These are phyloP conservation scores for Drosophila pseudoananassae DNA, from an alignment of 1,140 invertebrate species.

Conservation along the genomic window DNA sequence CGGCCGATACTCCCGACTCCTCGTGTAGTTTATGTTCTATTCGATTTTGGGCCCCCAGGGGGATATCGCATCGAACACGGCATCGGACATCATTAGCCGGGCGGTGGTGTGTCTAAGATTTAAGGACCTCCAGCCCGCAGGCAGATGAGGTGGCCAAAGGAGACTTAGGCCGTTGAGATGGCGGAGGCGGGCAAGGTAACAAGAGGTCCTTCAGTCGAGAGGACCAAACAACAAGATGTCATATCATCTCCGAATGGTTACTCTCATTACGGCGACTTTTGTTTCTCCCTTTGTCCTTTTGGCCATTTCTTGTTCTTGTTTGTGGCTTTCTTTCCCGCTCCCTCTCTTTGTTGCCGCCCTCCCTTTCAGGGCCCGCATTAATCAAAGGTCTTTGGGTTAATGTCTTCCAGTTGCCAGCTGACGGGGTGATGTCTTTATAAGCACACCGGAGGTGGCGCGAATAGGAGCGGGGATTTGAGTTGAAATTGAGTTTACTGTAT, in stretches of 20 bases:
- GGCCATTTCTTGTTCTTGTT: conserved; percentile 10
- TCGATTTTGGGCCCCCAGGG: conserved; percentile 15
- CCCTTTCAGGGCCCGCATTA: conserved; percentile 31
- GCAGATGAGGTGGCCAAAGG: conserved; percentile 43
- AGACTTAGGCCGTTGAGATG: conserved; percentile 14
- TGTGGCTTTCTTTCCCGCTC: neutral
- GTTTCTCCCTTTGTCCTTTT: conserved; percentile 24
- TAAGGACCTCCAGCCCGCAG: conserved; percentile 25
- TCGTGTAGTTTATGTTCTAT: conserved; percentile 39
- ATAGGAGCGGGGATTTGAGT: neutral
- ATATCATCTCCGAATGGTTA: conserved; percentile 41
- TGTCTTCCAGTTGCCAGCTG: conserved; percentile 12
- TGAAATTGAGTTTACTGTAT: too few relatives aligned
- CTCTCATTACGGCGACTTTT: conserved; percentile 34
- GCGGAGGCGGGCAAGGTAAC: too few relatives aligned
- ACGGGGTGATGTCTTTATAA: neutral
- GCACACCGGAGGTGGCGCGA: neutral
- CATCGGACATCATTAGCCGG: conserved; percentile 45
- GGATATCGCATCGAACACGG: conserved; percentile 26
- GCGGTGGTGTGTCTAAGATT: conserved; percentile 3
- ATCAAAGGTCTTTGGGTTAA: conserved; percentile 46
- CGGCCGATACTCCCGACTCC: conserved; percentile 20
- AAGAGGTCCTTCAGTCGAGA: conserved; percentile 23
- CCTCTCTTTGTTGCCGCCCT: neutral
- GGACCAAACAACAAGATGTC: conserved; percentile 21